Conservation (phyloP, 2,797 vertebrate genomes). For the Florisuga fusca region DNA sequence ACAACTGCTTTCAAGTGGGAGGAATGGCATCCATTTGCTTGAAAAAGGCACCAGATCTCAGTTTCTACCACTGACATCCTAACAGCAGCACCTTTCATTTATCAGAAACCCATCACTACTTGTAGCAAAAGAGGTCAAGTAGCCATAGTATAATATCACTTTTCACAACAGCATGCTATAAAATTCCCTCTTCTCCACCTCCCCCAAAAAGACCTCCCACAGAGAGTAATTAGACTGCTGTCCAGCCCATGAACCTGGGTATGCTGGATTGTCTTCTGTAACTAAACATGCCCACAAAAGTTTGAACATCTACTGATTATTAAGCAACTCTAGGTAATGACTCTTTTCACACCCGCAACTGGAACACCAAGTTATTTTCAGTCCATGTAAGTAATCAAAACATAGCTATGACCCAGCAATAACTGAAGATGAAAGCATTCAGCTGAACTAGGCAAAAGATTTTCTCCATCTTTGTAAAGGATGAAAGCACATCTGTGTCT, state of each 20-base stretch:
- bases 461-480: neutral
- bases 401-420: neutral
- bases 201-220: neutral
- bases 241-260: neutral
- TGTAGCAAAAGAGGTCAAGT: neutral
- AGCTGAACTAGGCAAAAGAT: neutral
- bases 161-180: neutral
- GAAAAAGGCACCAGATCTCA: neutral
- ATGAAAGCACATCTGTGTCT: neutral
- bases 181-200: neutral
- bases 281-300: neutral
- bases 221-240: neutral
- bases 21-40: neutral
- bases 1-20: neutral
- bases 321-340: neutral
- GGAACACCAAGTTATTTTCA: neutral
- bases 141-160: neutral
- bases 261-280: neutral
- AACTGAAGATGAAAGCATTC: neutral
- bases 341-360: neutral
- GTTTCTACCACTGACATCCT: neutral
- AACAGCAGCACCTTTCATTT: neutral
- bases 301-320: neutral
- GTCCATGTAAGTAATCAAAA: neutral
- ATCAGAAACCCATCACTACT: neutral